Evolutionary conservation across 2,888 invertebrate species (phyloP).

Genomic region (Caenorhabditis wallacei): DNA sequence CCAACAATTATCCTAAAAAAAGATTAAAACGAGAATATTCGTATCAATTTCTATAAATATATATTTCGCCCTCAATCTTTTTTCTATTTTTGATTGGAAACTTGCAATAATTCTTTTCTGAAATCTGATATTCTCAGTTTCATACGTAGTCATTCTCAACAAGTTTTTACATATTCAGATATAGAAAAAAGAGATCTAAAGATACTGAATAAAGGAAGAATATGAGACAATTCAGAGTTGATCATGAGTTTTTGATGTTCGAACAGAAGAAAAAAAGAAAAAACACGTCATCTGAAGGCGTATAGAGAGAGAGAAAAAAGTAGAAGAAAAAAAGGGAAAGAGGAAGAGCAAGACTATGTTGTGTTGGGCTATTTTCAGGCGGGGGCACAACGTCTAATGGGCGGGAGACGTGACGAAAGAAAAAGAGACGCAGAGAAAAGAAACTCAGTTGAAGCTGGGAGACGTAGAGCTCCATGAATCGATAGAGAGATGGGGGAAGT

Average conservation of each 20-base stretch:
- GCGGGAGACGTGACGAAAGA: constrained; percentile 18
- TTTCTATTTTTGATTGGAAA: constrained; percentile 13
- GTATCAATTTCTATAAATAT: not conserved
- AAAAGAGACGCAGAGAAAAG: constrained; percentile 30
- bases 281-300: constrained; percentile 49
- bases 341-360: constrained; percentile 37
- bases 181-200: not conserved
- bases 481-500: constrained; percentile 36
- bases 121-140: constrained; percentile 39
- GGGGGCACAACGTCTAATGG: constrained; percentile 55
- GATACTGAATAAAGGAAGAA: constrained; percentile 7
- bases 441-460: constrained; percentile 25
- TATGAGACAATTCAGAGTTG: constrained; percentile 7
- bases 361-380: constrained; percentile 62
- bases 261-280: constrained; percentile 32
- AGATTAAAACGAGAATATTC: not conserved
- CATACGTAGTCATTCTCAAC: constrained; percentile 11
- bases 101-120: constrained; percentile 13
- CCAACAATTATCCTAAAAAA: too few relatives aligned
- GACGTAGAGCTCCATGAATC: constrained; percentile 12
- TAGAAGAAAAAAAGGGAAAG: constrained; percentile 15
- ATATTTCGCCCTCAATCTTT: constrained; percentile 13
- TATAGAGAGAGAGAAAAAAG: constrained; percentile 30
- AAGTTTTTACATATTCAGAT: constrained; percentile 1
- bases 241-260: constrained; percentile 45